A percentile compares a stretch with the other conserved stretches of the same genome.
These are phyloP conservation scores for Sisor rabdophorus DNA, from an alignment of 2,113 vertebrate species.

Conservation along the genomic window DNA sequence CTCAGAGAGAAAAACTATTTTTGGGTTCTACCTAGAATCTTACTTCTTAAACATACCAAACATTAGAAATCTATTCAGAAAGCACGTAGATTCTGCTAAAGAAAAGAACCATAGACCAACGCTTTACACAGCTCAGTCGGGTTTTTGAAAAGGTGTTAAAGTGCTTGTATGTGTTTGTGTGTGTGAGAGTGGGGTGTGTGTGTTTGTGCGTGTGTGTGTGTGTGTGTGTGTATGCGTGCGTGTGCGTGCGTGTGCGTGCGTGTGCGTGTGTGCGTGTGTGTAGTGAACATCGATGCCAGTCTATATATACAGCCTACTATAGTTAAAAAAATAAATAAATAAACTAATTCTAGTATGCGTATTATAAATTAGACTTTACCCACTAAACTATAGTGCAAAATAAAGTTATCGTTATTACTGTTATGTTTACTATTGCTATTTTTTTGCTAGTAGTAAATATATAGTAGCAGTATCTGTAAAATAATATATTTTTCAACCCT, in stretches of 20 bases:
- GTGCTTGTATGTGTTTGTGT: neutral
- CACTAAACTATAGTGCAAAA: too few species aligned
- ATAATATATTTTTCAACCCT: too few species aligned
- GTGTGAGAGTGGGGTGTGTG: too few species aligned
- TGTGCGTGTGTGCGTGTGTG: neutral
- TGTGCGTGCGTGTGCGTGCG: neutral
- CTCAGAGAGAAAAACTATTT: neutral
- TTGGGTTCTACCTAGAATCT: neutral
- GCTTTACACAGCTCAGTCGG: neutral
- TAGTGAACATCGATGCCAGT: neutral
- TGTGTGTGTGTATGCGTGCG: neutral
- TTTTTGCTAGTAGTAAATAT: too few species aligned
- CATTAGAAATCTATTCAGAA: neutral
- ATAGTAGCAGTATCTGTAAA: too few species aligned
- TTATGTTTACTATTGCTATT: too few species aligned
- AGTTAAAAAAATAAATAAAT: neutral
- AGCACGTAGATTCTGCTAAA: neutral
- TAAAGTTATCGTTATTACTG: too few species aligned
- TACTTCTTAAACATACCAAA: neutral
- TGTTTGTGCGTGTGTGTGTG: constrained; percentile 1
- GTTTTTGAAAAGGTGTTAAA: neutral
- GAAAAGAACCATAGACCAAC: neutral
- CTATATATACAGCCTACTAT: neutral
- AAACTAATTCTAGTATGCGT: neutral
- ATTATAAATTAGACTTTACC: too few species aligned